A percentile compares a stretch with the other conserved stretches of the same genome.
phyloP scores from a whole-genome alignment of 2,888 invertebrate genomes.

The Penaeus monodon region DNA sequence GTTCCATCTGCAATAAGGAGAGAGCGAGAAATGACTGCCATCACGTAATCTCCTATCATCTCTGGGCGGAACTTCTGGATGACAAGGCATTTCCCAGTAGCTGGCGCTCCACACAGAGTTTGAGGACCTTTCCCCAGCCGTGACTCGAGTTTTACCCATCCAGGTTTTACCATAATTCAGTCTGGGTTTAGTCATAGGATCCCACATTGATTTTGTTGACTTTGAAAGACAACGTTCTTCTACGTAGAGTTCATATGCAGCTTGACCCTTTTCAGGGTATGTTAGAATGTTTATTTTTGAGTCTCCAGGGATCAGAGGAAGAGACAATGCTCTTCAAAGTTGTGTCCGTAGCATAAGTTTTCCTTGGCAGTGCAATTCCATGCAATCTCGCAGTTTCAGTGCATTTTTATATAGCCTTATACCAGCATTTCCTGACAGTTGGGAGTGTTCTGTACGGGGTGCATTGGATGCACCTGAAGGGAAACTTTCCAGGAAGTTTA shows the following conservation, averaged over 20 bases:
- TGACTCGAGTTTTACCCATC: background rate
- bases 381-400: no score
- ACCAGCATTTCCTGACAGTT: no score
- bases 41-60: slow-evolving; percentile 11
- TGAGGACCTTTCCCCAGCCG: background rate
- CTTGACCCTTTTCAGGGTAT: background rate
- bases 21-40: background rate
- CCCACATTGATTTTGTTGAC: background rate
- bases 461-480: no score
- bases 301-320: background rate
- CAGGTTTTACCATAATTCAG: background rate
- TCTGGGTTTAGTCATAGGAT: background rate
- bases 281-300: slow-evolving; percentile 13
- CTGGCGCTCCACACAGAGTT: background rate
- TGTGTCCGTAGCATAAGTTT: background rate
- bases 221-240: background rate
- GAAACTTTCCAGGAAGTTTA: no score
- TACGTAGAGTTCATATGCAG: background rate
- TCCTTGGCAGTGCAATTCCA: background rate
- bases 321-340: background rate
- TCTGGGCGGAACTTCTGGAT: slow-evolving; percentile 19
- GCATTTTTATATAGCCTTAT: no score
- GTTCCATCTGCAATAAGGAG: background rate
- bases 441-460: no score
- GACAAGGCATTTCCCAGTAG: background rate